Base-by-base conservation (phyloP, 64 coral and sea anemone genomes). In the Cladopsammia gracilis region DNA sequence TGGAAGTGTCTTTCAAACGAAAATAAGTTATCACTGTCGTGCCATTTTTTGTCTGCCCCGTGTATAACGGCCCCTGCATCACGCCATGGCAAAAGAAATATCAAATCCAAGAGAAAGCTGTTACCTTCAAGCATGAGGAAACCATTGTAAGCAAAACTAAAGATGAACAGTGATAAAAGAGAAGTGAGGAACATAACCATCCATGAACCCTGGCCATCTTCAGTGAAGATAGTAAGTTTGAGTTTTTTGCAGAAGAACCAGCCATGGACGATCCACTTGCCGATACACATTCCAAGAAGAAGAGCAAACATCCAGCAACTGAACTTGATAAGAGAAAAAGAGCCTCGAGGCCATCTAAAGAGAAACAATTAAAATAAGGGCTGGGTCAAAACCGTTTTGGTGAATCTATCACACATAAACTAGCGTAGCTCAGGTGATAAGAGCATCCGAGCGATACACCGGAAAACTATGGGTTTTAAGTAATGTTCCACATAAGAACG, bases 141-240 rank as follows among this genome's bases (percentile, higher is more conserved):
- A 25, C 88, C 87, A 14, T 91, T 95, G 93, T 95, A 91, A 18
- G 83, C 83, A 60, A 89, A 97, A 23, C 89, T 93, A 70, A 97
- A 97, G 58, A 94, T 77, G 25, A 91, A 97, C 8, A 97, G 76
- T 19, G 84, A 97, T 12, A 97, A 78, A 14, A 97, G 56, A 3
- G 87, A 91, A 3, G 96, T 82, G 6, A 97, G 60, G 49, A 97
- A 94, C 96, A 97, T 97, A 1, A 97, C 92, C 92, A 97, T 91
- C 96, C 96, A 97, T 6, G 96, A 94, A 13, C 96, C 96, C 56
- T 97, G 96, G 4, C 96, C 96, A 25, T 97, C 96, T 49, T 97
- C 96, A 15, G 92, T 97, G 8, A 94, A 94, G 24, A 96, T 96
- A 53, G 93, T 96, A 7, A 96, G 87, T 58, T 90, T 93, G 23